A percentile compares a stretch with the other conserved stretches of the same genome.
phyloP scores from a whole-genome alignment of 2,888 invertebrate species.

The Noctua janthe region DNA sequence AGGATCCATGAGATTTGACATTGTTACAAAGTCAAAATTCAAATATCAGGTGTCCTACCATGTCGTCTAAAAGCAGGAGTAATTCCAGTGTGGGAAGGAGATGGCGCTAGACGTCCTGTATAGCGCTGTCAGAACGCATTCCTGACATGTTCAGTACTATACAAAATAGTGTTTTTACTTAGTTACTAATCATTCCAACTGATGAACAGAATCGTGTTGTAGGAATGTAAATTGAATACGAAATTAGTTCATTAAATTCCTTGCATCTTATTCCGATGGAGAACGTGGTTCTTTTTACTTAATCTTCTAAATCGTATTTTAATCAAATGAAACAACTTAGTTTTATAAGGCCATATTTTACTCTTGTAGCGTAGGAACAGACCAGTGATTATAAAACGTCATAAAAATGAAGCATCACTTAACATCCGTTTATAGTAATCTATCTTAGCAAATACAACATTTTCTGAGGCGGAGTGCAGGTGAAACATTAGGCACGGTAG shows the following conservation, averaged over 20 bases:
- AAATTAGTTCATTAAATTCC: background rate
- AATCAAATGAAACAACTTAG: background rate
- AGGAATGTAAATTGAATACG: background rate
- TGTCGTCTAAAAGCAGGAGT: too few relatives aligned
- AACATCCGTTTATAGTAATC: slow-evolving; percentile 9
- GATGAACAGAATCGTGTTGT: too few relatives aligned
- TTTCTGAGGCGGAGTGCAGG: slow-evolving; percentile 26
- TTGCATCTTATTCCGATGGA: background rate
- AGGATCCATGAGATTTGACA: background rate
- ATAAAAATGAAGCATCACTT: slow-evolving; percentile 11
- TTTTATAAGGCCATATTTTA: slow-evolving; percentile 6
- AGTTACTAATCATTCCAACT: background rate
- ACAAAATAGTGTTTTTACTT: background rate
- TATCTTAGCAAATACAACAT: slow-evolving; percentile 34
- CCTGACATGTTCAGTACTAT: background rate
- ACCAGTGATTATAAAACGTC: slow-evolving; percentile 14
- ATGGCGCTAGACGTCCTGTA: too few relatives aligned
- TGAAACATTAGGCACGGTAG: slow-evolving; percentile 38
- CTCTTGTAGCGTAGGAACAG: background rate
- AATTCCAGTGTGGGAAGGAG: too few relatives aligned
- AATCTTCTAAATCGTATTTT: background rate
- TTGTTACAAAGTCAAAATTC: background rate
- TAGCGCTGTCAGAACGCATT: background rate
- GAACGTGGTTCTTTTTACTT: background rate
- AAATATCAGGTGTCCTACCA: background rate